phyloP scores from a whole-genome alignment of 35 echinoderm and acorn worm species.

The Apostichopus parvimensis region DNA sequence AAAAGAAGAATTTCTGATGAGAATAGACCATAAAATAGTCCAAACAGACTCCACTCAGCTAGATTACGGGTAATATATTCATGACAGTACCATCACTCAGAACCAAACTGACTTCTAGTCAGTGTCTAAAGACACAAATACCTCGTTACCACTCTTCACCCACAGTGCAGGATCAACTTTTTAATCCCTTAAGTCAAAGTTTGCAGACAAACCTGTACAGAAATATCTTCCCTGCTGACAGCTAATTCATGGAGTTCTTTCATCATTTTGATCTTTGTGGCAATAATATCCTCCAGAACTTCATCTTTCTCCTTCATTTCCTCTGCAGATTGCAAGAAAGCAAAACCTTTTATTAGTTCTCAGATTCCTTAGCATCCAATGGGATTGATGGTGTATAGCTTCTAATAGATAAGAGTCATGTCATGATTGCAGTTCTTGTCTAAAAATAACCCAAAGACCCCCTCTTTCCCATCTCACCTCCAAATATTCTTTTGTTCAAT shows the following conservation, averaged over 20 bases:
- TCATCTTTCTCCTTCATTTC: slow-evolving; percentile 87
- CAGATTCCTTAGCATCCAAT: too few relatives aligned
- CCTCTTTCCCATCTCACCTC: background rate
- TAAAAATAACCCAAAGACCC: background rate
- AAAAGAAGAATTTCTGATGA: too few relatives aligned
- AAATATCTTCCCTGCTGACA: slow-evolving; percentile 71
- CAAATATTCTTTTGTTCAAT: too few relatives aligned
- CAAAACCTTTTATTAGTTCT: background rate
- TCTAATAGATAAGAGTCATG: too few relatives aligned
- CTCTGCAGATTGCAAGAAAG: slow-evolving; percentile 52
- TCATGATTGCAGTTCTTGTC: too few relatives aligned
- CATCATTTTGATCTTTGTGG: slow-evolving; percentile 78
- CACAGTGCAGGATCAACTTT: too few relatives aligned
- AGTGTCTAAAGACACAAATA: too few relatives aligned
- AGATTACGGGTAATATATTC: background rate
- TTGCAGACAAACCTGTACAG: slow-evolving; percentile 61
- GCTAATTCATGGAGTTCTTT: slow-evolving; percentile 73
- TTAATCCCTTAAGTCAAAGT: background rate
- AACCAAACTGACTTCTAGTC: background rate
- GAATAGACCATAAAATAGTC: too few relatives aligned
- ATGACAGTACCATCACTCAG: background rate
- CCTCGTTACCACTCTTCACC: background rate
- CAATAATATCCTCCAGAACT: slow-evolving; percentile 60
- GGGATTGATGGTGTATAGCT: too few relatives aligned
- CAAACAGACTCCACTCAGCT: background rate